These are phyloP conservation scores for Aleiodes testaceus DNA, from an alignment of 2,888 invertebrate genomes.

Conservation along the genomic window DNA sequence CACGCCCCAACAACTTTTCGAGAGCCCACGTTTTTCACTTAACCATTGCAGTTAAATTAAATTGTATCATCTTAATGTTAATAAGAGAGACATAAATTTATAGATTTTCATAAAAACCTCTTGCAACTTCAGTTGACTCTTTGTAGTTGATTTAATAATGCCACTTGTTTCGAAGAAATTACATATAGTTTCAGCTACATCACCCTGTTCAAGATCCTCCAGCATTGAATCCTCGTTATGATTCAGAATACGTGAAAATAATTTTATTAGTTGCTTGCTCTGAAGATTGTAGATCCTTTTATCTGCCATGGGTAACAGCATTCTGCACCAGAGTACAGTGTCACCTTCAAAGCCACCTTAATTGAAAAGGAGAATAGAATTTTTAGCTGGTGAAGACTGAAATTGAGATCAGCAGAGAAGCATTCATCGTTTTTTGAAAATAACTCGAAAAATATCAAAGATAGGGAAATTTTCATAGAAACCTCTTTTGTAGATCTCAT, in stretches of 20 bases:
- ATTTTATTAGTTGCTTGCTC: conserved; percentile 91
- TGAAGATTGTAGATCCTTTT: conserved; percentile 94
- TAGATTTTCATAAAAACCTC: conserved; percentile 70
- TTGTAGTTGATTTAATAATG: conserved; percentile 76
- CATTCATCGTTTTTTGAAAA: too few species aligned
- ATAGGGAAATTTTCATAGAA: too few species aligned
- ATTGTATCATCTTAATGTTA: background rate
- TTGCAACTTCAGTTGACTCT: conserved; percentile 83
- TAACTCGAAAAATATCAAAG: too few species aligned
- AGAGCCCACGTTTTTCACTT: conserved; percentile 8
- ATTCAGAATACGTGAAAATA: conserved; percentile 87
- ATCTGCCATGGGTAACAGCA: conserved; percentile 86
- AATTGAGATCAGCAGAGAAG: too few species aligned
- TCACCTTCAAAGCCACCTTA: conserved; percentile 84
- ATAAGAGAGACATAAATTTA: background rate
- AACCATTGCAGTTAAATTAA: conserved; percentile 15
- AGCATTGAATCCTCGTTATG: conserved; percentile 87
- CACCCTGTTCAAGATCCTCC: conserved; percentile 90
- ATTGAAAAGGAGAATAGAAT: conserved; percentile 63
- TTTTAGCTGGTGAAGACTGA: too few species aligned
- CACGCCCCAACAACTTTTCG: background rate
- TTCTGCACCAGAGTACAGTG: conserved; percentile 84
- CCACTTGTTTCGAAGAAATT: conserved; percentile 82
- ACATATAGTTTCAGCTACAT: conserved; percentile 90
- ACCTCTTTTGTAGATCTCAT: too few species aligned